phyloP scores from a whole-genome alignment of 2,888 invertebrate species.

The Laspeyria flexula region DNA sequence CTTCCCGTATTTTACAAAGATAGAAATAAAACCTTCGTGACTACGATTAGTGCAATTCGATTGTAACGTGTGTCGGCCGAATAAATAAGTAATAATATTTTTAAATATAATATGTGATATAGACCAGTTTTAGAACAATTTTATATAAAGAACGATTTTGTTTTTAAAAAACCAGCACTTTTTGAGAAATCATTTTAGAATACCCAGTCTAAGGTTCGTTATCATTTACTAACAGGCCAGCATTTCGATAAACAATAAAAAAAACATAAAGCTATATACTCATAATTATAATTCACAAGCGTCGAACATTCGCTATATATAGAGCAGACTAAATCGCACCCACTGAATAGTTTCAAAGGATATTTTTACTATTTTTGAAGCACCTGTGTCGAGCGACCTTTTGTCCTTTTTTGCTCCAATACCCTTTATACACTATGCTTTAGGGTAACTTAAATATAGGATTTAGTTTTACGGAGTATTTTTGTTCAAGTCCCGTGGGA shows the following conservation, averaged over 20 bases:
- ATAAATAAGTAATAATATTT: too few species aligned
- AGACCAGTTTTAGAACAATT: too few species aligned
- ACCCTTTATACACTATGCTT: conserved; percentile 41
- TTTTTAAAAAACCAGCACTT: too few species aligned
- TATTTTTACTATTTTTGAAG: conserved; percentile 68
- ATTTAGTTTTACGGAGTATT: conserved; percentile 20
- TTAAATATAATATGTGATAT: too few species aligned
- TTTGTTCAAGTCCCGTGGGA: conserved; percentile 5
- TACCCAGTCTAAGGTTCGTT: too few species aligned
- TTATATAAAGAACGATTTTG: too few species aligned
- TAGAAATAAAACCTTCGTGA: too few species aligned
- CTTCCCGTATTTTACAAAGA: too few species aligned
- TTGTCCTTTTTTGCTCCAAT: conserved; percentile 47
- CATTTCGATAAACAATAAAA: not conserved
- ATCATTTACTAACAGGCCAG: too few species aligned
- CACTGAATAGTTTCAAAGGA: conserved; percentile 74
- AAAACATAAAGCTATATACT: not conserved
- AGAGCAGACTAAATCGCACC: conserved; percentile 36
- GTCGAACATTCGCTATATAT: conserved; percentile 2
- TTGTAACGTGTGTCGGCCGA: too few species aligned
- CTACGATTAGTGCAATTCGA: too few species aligned
- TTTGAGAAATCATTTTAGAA: too few species aligned
- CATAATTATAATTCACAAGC: conserved; percentile 7
- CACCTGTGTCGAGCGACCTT: conserved; percentile 60
- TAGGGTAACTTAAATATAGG: conserved; percentile 32